A percentile compares a stretch with the other conserved stretches of the same genome.
phyloP scores from a whole-genome alignment of 2,797 vertebrate genomes.

The Phrynocephalus vlangalii region DNA sequence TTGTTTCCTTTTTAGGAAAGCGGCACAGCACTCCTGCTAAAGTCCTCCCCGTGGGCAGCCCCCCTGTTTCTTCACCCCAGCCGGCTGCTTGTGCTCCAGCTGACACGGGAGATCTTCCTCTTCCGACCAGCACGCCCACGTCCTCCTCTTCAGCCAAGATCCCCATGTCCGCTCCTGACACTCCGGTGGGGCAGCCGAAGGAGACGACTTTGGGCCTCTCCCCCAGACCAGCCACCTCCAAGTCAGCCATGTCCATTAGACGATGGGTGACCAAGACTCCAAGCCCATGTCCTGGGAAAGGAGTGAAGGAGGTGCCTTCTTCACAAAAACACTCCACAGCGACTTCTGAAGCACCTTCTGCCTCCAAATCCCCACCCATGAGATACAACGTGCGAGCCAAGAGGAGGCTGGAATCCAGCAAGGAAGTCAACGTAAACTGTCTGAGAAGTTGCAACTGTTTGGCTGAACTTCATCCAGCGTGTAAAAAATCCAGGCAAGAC shows the following conservation, averaged over 20 bases:
- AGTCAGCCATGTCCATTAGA: slow-evolving; percentile 83
- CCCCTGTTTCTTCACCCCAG: slow-evolving; percentile 81
- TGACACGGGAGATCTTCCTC: slow-evolving; percentile 84
- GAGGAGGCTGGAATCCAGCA: slow-evolving; percentile 88
- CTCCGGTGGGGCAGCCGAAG: slow-evolving; percentile 61
- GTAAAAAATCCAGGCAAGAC: slow-evolving; percentile 82
- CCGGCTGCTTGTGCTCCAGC: slow-evolving; percentile 85
- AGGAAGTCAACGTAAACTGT: slow-evolving; percentile 70
- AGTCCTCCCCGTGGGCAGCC: slow-evolving; percentile 71
- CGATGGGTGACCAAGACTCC: slow-evolving; percentile 85
- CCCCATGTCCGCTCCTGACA: slow-evolving; percentile 7
- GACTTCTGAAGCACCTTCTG: slow-evolving; percentile 77
- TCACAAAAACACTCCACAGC: slow-evolving; percentile 80
- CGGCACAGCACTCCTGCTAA: slow-evolving; percentile 84
- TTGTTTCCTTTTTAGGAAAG: slow-evolving; percentile 49
- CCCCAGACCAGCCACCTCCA: slow-evolving; percentile 64
- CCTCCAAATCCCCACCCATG: slow-evolving; percentile 15
- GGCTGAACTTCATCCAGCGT: slow-evolving; percentile 78
- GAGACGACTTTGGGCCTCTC: slow-evolving; percentile 46
- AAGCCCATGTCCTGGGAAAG: slow-evolving; percentile 64
- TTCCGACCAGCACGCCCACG: slow-evolving; percentile 84
- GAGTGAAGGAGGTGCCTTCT: slow-evolving; percentile 65
- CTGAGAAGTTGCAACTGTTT: slow-evolving; percentile 81
- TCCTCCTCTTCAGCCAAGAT: slow-evolving; percentile 59
- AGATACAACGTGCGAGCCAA: slow-evolving; percentile 85